These are phyloP conservation scores for Rhyzopertha dominica DNA, from an alignment of 1,140 invertebrate species.

Conservation along the genomic window DNA sequence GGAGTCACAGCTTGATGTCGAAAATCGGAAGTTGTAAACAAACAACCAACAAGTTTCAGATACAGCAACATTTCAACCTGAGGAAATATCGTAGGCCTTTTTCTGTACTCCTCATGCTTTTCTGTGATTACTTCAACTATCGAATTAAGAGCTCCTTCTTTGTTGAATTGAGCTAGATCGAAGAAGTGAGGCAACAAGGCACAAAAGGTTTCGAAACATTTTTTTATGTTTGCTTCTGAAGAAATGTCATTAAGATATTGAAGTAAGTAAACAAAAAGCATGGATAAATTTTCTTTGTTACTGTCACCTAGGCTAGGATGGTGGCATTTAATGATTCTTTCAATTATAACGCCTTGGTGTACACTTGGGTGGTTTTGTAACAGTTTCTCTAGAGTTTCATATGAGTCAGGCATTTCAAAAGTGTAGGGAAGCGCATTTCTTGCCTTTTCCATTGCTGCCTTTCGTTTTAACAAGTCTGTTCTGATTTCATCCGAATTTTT, in stretches of 20 bases:
- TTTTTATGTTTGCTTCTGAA: conserved; percentile 46
- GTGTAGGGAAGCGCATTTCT: conserved; percentile 64
- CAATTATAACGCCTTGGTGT: conserved; percentile 66
- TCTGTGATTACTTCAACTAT: conserved; percentile 67
- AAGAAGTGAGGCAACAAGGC: conserved; percentile 65
- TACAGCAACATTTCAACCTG: conserved; percentile 69
- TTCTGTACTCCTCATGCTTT: conserved; percentile 64
- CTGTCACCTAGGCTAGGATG: conserved; percentile 68
- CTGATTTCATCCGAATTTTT: conserved; percentile 19
- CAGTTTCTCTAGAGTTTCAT: conserved; percentile 62
- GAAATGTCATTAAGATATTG: conserved; percentile 68
- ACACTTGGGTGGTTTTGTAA: conserved; percentile 55
- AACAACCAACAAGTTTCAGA: conserved; percentile 68
- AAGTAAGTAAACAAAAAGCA: conserved; percentile 67
- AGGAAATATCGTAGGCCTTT: conserved; percentile 55
- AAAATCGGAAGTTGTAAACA: conserved; percentile 88
- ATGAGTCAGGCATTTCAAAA: conserved; percentile 61
- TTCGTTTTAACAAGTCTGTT: conserved; percentile 44
- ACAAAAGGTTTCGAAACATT: conserved; percentile 57
- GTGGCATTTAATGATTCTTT: conserved; percentile 81
- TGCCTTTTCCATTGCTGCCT: conserved; percentile 55
- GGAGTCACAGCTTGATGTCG: conserved; percentile 81
- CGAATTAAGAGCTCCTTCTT: conserved; percentile 58
- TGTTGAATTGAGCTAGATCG: conserved; percentile 65
- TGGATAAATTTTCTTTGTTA: conserved; percentile 71